Evolutionary conservation across 1,140 invertebrate species (phyloP).

Genomic region (Heliconius melpomene): DNA sequence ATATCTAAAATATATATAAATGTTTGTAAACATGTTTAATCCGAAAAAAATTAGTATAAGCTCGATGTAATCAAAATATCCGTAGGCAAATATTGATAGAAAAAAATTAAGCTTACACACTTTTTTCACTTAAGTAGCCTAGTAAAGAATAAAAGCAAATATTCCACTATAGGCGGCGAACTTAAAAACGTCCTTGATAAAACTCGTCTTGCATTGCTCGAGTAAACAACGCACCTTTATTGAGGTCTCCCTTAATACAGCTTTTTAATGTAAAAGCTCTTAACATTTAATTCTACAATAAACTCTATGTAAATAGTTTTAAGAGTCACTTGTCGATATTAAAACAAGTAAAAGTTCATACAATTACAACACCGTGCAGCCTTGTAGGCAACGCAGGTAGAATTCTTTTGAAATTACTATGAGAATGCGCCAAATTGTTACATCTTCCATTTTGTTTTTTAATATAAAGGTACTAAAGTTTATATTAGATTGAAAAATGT

Average conservation of each 20-base stretch:
- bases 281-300: constrained; percentile 10
- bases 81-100: too few species aligned
- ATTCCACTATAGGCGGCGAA: not conserved
- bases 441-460: constrained; percentile 9
- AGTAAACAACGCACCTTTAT: constrained; percentile 17
- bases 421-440: constrained; percentile 8
- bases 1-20: too few species aligned
- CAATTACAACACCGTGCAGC: constrained; percentile 33
- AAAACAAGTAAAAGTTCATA: constrained; percentile 30
- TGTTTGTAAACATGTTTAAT: too few species aligned
- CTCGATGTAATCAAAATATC: too few species aligned
- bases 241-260: not conserved
- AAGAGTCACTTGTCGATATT: not conserved
- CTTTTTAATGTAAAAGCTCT: constrained; percentile 4
- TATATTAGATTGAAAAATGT: constrained; percentile 3
- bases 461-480: not conserved
- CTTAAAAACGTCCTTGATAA: constrained; percentile 16
- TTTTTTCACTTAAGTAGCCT: not conserved
- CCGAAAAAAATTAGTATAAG: too few species aligned
- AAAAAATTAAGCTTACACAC: not conserved
- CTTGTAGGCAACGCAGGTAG: constrained; percentile 36
- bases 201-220: constrained; percentile 16
- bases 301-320: constrained; percentile 2
- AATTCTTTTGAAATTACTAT: constrained; percentile 35
- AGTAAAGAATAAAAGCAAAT: not conserved